Evolutionary conservation across 2,113 vertebrate genomes (phyloP).

Genomic region (Vanacampus margaritifer): DNA sequence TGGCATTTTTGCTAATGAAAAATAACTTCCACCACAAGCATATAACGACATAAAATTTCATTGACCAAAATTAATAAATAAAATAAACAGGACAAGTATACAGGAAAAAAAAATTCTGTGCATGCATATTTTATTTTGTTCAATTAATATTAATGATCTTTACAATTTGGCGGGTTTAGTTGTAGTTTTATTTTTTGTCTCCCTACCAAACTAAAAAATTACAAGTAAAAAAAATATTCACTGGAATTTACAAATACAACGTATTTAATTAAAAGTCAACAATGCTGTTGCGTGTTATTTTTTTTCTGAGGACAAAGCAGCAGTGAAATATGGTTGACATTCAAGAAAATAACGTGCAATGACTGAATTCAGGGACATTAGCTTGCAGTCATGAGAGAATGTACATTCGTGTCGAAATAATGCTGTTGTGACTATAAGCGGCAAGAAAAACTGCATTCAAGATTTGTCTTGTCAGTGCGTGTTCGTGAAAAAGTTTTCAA

Average conservation of each 20-base stretch:
- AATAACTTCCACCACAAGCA: slow-evolving; percentile 41
- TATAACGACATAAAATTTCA: slow-evolving; percentile 46
- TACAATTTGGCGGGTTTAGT: not conserved
- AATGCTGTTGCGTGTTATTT: too few species aligned
- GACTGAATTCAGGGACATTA: not conserved
- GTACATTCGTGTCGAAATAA: not conserved
- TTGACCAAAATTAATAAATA: not conserved
- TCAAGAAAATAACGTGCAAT: not conserved
- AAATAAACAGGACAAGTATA: slow-evolving; percentile 4
- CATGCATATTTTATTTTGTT: not conserved
- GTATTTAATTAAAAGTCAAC: too few species aligned
- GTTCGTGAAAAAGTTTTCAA: not conserved
- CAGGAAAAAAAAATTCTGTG: slow-evolving; percentile 7
- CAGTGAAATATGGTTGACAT: not conserved
- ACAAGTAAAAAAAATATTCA: not conserved
- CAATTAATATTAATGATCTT: not conserved
- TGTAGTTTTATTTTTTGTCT: not conserved
- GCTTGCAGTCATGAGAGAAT: not conserved
- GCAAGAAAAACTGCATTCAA: not conserved
- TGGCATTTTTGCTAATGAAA: slow-evolving; percentile 59
- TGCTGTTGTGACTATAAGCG: not conserved
- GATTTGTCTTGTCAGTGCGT: not conserved
- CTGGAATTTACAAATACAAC: not conserved
- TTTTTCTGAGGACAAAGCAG: too few species aligned
- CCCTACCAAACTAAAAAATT: slow-evolving; percentile 15